Percentiles rank a stretch among this genome's conserved stretches.
Conservation (phyloP, 1,140 invertebrate genomes). For the Cylas formicarius region DNA sequence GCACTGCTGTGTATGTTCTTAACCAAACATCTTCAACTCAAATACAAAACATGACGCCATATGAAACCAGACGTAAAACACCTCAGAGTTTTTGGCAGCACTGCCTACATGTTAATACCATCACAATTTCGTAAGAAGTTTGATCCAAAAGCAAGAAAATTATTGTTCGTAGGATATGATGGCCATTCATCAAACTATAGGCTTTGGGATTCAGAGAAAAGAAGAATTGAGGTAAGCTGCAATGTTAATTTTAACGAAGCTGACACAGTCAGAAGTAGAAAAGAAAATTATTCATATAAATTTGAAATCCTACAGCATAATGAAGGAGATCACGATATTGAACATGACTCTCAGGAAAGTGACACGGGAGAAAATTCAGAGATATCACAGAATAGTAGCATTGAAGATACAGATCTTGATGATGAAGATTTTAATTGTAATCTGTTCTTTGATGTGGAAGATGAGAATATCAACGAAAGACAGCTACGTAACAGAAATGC, state of each 20-base stretch:
- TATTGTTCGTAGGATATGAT: conserved; percentile 15
- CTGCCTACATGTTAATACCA: conserved; percentile 4
- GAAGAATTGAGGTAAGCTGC: conserved; percentile 24
- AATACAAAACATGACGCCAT: conserved; percentile 15
- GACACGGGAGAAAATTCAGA: not conserved
- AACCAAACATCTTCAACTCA: conserved; percentile 32
- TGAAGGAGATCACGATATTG: not conserved
- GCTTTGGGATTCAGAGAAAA: conserved; percentile 24
- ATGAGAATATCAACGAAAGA: not conserved
- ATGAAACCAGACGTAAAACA: conserved; percentile 8
- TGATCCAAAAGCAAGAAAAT: conserved; percentile 2
- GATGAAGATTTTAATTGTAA: too few relatives aligned
- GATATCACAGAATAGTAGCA: not conserved
- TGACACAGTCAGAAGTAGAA: conserved; percentile 3
- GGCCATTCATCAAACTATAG: conserved; percentile 8
- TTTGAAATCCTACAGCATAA: not conserved
- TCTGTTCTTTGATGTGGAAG: too few relatives aligned
- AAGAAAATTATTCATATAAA: not conserved
- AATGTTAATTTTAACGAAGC: conserved; percentile 32
- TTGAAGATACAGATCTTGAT: too few relatives aligned
- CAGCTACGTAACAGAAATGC: not conserved
- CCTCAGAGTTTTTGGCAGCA: conserved; percentile 13
- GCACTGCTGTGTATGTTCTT: conserved; percentile 38
- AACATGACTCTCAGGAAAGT: not conserved
- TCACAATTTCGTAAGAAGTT: conserved; percentile 8